Percentiles rank a stretch among this genome's conserved stretches.
Conservation (phyloP, 2,113 vertebrate species). For the Lepus timidus region DNA sequence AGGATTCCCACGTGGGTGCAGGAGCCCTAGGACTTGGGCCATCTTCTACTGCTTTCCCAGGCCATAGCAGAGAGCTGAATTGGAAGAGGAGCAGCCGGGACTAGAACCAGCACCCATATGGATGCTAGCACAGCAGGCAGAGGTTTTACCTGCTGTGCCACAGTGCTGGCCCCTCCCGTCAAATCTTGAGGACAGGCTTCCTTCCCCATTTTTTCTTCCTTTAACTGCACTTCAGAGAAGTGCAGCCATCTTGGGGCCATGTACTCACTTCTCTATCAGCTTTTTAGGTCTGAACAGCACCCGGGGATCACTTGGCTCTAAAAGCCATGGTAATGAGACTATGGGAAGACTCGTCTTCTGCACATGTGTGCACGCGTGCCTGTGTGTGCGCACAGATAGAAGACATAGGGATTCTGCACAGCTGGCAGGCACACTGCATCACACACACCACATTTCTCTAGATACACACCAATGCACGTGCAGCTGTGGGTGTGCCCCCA, state of each 20-base stretch:
- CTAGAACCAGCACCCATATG: too few species aligned
- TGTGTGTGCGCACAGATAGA: background rate
- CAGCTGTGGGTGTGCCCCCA: background rate
- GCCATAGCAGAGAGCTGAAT: too few species aligned
- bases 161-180: background rate
- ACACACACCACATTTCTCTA: background rate
- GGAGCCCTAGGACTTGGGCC: too few species aligned
- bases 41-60: too few species aligned
- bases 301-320: constrained; percentile 9
- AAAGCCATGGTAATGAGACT: background rate
- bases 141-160: too few species aligned
- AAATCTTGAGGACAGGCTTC: background rate
- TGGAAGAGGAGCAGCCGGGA: too few species aligned
- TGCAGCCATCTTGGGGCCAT: background rate
- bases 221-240: background rate
- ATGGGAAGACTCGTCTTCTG: background rate
- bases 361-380: background rate
- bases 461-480: background rate
- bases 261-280: background rate
- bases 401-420: background rate
- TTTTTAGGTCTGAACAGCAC: background rate
- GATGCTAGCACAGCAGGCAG: too few species aligned
- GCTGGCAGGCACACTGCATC: background rate
- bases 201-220: background rate
- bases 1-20: too few species aligned